A percentile compares a stretch with the other conserved stretches of the same genome.
phyloP scores from a whole-genome alignment of 2,888 invertebrate species.

The Linnaemya tessellans region DNA sequence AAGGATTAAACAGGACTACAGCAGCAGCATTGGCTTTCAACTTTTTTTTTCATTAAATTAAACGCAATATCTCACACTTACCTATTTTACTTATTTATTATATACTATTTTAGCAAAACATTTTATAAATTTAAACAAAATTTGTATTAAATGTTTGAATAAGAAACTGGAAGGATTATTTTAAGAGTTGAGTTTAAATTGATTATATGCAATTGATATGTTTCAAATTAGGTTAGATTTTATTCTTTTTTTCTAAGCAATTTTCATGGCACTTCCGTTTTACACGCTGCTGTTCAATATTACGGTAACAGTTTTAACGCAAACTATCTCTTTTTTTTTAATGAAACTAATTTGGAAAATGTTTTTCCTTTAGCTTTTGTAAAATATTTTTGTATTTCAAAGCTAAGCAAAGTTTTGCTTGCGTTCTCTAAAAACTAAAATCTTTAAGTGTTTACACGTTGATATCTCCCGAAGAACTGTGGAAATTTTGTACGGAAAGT shows the following conservation, averaged over 20 bases:
- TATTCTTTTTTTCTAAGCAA: not conserved
- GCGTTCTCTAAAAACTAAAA: slow-evolving; percentile 8
- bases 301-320: not conserved
- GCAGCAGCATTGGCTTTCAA: not conserved
- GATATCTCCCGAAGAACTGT: slow-evolving; percentile 80
- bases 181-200: slow-evolving; percentile 34
- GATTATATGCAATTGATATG: slow-evolving; percentile 62
- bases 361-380: not conserved
- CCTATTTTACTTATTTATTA: slow-evolving; percentile 25
- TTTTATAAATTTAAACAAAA: not conserved
- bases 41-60: not conserved
- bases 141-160: slow-evolving; percentile 23
- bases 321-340: slow-evolving; percentile 2
- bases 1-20: not conserved
- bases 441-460: slow-evolving; percentile 74
- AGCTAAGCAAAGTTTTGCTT: slow-evolving; percentile 11
- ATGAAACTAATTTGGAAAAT: not conserved
- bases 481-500: slow-evolving; percentile 73
- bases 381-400: not conserved
- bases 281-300: not conserved
- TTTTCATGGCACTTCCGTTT: slow-evolving; percentile 37
- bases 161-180: slow-evolving; percentile 56
- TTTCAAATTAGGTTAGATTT: slow-evolving; percentile 62
- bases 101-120: slow-evolving; percentile 20
- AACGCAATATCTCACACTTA: slow-evolving; percentile 25